A percentile compares a stretch with the other conserved stretches of the same genome.
Evolutionary conservation across 1,140 invertebrate genomes (phyloP).

Genomic region (Eupeodes corollae): DNA sequence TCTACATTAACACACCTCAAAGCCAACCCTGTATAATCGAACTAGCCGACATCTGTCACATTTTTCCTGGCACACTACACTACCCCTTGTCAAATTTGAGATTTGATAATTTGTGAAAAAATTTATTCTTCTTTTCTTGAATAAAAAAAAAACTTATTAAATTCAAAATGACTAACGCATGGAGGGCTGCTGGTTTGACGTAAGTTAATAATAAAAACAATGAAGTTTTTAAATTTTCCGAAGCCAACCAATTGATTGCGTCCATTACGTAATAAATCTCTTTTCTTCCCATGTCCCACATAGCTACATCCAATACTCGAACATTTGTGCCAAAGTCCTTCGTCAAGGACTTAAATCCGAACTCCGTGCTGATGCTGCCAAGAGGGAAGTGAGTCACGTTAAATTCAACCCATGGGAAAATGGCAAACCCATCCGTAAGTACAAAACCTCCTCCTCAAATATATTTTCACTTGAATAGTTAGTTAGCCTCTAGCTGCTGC

Average conservation of each 20-base stretch:
- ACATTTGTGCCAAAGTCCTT: slow-evolving; percentile 72
- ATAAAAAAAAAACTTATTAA: too few relatives aligned
- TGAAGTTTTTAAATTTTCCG: slow-evolving; percentile 4
- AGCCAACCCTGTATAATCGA: too few relatives aligned
- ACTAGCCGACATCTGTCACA: too few relatives aligned
- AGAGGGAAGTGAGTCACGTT: slow-evolving; percentile 60
- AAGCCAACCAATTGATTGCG: slow-evolving; percentile 12
- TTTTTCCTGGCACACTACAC: too few relatives aligned
- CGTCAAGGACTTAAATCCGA: slow-evolving; percentile 67
- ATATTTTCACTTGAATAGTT: slow-evolving; percentile 1
- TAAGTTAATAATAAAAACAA: slow-evolving; percentile 36
- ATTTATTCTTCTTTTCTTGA: too few relatives aligned
- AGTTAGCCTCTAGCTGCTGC: too few relatives aligned
- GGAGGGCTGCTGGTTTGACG: slow-evolving; percentile 54
- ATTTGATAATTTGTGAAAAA: too few relatives aligned
- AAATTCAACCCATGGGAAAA: slow-evolving; percentile 76
- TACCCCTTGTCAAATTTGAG: too few relatives aligned
- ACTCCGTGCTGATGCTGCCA: slow-evolving; percentile 56
- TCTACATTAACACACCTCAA: too few relatives aligned
- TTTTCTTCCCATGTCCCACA: slow-evolving; percentile 20
- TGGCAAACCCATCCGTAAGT: slow-evolving; percentile 74
- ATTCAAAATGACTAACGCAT: slow-evolving; percentile 45
- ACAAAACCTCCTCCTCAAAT: too few relatives aligned
- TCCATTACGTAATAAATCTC: slow-evolving; percentile 23
- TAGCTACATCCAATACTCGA: slow-evolving; percentile 89